A percentile compares a stretch with the other conserved stretches of the same genome.
Conservation (phyloP, 2,797 vertebrate species). For the Phataginus tetradactyla region DNA sequence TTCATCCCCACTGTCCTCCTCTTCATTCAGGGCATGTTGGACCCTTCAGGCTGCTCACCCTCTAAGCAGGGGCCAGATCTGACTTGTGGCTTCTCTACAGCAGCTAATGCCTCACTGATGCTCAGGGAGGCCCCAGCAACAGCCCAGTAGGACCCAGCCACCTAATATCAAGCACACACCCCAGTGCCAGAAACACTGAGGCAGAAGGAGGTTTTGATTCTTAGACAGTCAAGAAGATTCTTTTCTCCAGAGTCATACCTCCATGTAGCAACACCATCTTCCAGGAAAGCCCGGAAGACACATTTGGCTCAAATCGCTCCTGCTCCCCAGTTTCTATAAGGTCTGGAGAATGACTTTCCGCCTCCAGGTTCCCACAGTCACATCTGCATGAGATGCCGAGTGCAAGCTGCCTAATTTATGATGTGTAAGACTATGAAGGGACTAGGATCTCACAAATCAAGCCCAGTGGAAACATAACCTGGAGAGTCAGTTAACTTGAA, state of each 20-base stretch:
- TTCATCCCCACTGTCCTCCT: not conserved
- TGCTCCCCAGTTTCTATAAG: not conserved
- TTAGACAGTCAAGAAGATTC: not conserved
- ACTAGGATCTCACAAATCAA: conserved; percentile 56
- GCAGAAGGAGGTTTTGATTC: not conserved
- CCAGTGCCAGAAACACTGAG: not conserved
- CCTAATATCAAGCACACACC: not conserved
- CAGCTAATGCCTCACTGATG: not conserved
- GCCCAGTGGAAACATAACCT: conserved; percentile 43
- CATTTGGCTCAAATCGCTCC: not conserved
- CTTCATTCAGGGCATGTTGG: not conserved
- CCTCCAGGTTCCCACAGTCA: not conserved
- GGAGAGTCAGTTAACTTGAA: conserved; percentile 30
- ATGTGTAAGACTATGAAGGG: conserved; percentile 48
- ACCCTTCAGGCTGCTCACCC: not conserved
- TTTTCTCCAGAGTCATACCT: not conserved
- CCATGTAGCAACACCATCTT: not conserved
- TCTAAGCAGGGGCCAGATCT: not conserved
- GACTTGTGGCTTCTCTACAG: not conserved
- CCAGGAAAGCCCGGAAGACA: not conserved
- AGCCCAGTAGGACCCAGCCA: not conserved
- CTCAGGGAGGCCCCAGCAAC: not conserved
- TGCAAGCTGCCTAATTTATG: conserved; percentile 49
- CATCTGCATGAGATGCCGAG: not conserved
- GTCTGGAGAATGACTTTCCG: conserved; percentile 70